phyloP scores from a whole-genome alignment of 30 jellyfish, hydroid and myxozoan species.

The Rhopilema esculentum region DNA sequence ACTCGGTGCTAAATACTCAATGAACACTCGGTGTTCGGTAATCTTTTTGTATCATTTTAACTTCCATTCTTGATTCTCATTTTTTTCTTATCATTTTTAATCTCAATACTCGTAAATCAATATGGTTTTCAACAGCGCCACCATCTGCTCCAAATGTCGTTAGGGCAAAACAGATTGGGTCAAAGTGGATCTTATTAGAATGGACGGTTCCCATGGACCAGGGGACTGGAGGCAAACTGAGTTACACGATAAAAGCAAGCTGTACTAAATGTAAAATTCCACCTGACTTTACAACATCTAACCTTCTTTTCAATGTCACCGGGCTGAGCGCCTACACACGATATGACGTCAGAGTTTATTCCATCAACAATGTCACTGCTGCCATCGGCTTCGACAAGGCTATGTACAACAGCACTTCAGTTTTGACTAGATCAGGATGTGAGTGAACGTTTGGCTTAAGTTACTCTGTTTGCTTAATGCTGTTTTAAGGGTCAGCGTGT shows the following conservation, averaged over 20 bases:
- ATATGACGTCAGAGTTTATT: conserved; percentile 44
- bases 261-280: not conserved
- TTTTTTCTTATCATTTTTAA: not conserved
- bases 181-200: conserved; percentile 31
- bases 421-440: conserved; percentile 82
- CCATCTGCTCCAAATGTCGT: conserved; percentile 22
- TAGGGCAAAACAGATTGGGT: not conserved
- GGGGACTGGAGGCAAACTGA: conserved; percentile 43
- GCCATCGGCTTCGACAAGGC: conserved; percentile 49
- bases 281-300: conserved; percentile 6
- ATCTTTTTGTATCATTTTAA: too few species aligned
- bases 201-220: conserved; percentile 14
- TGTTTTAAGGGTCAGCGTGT: too few species aligned
- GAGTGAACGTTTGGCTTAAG: too few species aligned
- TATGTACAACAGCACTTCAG: not conserved
- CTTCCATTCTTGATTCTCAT: not conserved
- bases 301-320: conserved; percentile 5
- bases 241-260: not conserved
- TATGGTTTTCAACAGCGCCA: not conserved
- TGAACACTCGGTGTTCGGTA: too few species aligned
- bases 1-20: too few species aligned
- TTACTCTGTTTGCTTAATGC: too few species aligned
- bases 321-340: conserved; percentile 54
- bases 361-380: conserved; percentile 71
- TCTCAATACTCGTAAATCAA: not conserved